phyloP scores from a whole-genome alignment of 2,113 vertebrate genomes.

The Ceratotherium simum region DNA sequence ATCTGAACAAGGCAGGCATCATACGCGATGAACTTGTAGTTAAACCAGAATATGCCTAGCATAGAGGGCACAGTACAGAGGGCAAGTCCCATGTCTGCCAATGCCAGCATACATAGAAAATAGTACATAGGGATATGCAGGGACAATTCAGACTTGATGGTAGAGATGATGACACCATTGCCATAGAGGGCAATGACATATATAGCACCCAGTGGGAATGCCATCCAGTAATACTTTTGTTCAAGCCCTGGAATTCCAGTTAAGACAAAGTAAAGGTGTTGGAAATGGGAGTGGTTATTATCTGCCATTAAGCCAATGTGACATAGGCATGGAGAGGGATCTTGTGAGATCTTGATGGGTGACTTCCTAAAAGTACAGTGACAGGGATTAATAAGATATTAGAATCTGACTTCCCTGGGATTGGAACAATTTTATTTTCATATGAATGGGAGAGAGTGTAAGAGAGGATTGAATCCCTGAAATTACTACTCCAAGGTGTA shows the following conservation, averaged over 20 bases:
- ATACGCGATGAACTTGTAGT: constrained; percentile 68
- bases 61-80: constrained; percentile 74
- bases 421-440: background rate
- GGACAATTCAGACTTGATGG: constrained; percentile 65
- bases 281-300: constrained; percentile 65
- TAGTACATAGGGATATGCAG: constrained; percentile 77
- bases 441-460: background rate
- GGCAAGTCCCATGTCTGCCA: constrained; percentile 72
- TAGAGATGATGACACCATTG: constrained; percentile 72
- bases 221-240: constrained; percentile 69
- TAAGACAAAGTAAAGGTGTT: constrained; percentile 76
- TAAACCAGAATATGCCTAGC: constrained; percentile 78
- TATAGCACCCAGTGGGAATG: constrained; percentile 70
- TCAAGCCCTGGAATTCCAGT: constrained; percentile 77
- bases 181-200: constrained; percentile 70
- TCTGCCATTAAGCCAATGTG: constrained; percentile 41
- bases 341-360: background rate
- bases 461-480: background rate
- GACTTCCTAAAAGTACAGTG: constrained; percentile 52
- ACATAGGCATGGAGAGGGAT: background rate
- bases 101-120: constrained; percentile 74
- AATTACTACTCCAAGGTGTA: background rate
- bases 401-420: background rate
- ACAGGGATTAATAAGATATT: background rate
- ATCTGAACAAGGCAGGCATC: constrained; percentile 77